Evolutionary conservation across 2,888 invertebrate species (phyloP), one percentile per base, ranked within the genome.

Genomic region (Erebia epiphron): DNA sequence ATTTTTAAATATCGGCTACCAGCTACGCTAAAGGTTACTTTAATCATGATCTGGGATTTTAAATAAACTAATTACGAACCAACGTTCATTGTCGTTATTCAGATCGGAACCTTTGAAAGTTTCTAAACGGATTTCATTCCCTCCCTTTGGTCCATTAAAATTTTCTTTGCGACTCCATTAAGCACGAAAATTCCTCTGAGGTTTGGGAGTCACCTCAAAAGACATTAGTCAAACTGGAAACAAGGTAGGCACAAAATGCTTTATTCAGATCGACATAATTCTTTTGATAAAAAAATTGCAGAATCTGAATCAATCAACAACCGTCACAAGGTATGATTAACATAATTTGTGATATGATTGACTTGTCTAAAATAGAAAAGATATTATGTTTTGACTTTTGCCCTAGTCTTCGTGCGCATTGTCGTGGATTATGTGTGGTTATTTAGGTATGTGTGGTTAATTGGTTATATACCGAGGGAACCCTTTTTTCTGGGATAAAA

Each of bases 81-180:
- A 76, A 75, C 73, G 77, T 67, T 68, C 77, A 76, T 76, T 78
- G 78, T 78, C 76, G 79, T 73, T 73, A 77, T 79, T 75, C 21
- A 8, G 35, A 54, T 18, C 41, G 64, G 52, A 52, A 41, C 26
- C 35, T 89, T 89, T 86, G 85, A 87, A 90, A 90, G 88, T 90
- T 90, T 87, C 87, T 83, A 90, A 90, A 88, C 89, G 86, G 90
- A 90, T 90, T 90, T 89, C 88, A 90, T 89, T 88, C 89, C 87
- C 90, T 89, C 88, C 88, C 90, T 90, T 89, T 88, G 88, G 87
- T 89, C 88, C 89, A 90, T 89, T 90, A 89, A 86, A 90, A 64
- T 89, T 90, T 90, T 90, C 90, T 88, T 89, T 89, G 88, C 86
- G 89, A 89, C 88, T 91, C 91, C 90, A 90, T 91, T 91, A 91